Evolutionary conservation across 2,113 vertebrate species (phyloP).

Genomic region (Oenanthe melanoleuca): DNA sequence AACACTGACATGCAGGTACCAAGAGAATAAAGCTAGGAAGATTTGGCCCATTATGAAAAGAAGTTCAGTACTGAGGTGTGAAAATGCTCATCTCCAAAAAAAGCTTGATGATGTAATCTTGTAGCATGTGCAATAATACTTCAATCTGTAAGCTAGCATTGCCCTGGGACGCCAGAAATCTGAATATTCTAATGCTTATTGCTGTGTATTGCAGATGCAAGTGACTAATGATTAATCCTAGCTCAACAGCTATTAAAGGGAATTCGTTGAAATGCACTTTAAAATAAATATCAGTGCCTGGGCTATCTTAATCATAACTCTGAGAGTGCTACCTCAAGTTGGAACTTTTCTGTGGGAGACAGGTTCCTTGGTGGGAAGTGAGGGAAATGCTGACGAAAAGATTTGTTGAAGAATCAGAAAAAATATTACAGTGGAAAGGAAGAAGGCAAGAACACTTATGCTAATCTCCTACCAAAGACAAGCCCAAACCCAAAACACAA

Average conservation of each 20-base stretch:
- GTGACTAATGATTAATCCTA: background rate
- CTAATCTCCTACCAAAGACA: background rate
- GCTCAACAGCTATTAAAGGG: background rate
- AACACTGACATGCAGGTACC: background rate
- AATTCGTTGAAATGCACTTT: background rate
- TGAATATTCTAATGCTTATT: constrained; percentile 1
- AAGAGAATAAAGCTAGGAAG: background rate
- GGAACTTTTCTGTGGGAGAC: background rate
- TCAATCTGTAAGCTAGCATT: background rate
- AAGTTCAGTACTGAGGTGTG: background rate
- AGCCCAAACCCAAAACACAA: background rate
- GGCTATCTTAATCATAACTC: background rate
- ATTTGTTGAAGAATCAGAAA: background rate
- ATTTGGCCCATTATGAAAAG: background rate
- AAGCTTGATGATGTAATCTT: background rate
- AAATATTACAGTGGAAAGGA: background rate
- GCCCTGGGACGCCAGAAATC: background rate
- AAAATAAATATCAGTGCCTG: background rate
- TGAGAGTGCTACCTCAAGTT: background rate
- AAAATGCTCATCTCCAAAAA: background rate
- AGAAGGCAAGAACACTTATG: background rate
- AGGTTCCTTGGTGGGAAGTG: background rate
- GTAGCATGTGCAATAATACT: background rate
- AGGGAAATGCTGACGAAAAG: background rate
- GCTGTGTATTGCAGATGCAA: background rate